phyloP scores from a whole-genome alignment of 2,113 vertebrate species.

The Albula glossodonta region DNA sequence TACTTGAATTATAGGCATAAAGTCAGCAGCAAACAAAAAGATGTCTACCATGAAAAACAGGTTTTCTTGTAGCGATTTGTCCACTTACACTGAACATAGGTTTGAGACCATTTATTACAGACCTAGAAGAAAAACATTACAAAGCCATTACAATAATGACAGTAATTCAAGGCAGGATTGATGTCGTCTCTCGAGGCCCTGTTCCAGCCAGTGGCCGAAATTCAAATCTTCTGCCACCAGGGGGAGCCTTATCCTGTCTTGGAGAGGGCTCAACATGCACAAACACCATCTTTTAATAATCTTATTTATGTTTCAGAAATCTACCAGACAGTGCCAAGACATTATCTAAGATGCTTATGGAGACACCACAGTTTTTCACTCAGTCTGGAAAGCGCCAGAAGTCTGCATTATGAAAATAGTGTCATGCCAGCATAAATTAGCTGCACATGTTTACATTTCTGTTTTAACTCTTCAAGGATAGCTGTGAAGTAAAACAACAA shows the following conservation, averaged over 20 bases:
- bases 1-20: background rate
- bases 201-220: background rate
- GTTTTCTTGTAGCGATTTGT: constrained; percentile 55
- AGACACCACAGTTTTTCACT: constrained; percentile 58
- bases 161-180: constrained; percentile 64
- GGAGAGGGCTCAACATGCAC: constrained; percentile 17
- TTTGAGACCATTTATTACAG: constrained; percentile 69
- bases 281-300: constrained; percentile 50
- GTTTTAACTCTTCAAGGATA: constrained; percentile 50
- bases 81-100: constrained; percentile 64
- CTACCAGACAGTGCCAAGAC: constrained; percentile 65
- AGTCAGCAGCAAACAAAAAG: background rate
- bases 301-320: constrained; percentile 70
- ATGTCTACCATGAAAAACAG: background rate
- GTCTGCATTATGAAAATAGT: constrained; percentile 68
- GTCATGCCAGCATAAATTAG: constrained; percentile 59
- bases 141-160: constrained; percentile 74
- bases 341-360: constrained; percentile 69
- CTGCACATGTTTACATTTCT: constrained; percentile 55
- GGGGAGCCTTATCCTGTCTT: constrained; percentile 49
- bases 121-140: constrained; percentile 71
- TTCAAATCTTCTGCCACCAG: constrained; percentile 46
- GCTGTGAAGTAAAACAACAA: constrained; percentile 41
- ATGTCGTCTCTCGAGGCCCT: constrained; percentile 29
- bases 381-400: constrained; percentile 72